Conservation (phyloP, 1,140 invertebrate species). For the Archivesica marissinica region DNA sequence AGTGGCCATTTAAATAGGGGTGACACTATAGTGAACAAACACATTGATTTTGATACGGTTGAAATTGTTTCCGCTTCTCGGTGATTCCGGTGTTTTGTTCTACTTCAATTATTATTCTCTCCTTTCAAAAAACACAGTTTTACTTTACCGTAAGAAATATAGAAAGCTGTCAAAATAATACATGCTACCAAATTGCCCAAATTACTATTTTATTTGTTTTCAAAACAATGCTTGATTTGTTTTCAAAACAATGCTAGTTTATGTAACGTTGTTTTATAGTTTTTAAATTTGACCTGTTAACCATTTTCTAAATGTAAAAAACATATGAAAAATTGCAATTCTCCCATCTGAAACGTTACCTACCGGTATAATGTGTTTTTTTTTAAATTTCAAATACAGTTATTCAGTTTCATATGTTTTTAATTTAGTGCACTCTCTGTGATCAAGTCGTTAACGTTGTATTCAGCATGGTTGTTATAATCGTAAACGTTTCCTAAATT, state of each 20-base stretch:
- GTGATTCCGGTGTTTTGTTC: no score
- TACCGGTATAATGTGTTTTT: neutral
- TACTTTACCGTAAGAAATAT: no score
- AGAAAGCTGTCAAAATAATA: no score
- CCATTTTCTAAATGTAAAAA: neutral
- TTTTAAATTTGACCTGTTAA: constrained; percentile 9
- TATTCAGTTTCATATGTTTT: constrained; percentile 9
- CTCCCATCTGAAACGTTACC: neutral
- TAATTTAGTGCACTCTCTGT: constrained; percentile 10
- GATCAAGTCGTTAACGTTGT: neutral
- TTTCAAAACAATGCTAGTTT: constrained; percentile 24
- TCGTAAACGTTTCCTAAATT: constrained; percentile 16
- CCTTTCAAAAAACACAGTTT: no score
- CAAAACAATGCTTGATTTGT: no score
- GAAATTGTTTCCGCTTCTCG: no score
- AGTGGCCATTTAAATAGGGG: no score
- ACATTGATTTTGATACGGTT: no score
- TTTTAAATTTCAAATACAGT: constrained; percentile 20
- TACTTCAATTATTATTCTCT: no score
- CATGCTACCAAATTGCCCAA: no score
- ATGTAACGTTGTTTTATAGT: neutral
- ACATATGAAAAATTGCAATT: neutral
- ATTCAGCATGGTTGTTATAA: constrained; percentile 14
- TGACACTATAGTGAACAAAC: no score
- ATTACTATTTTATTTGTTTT: no score